Percentiles rank a stretch among this genome's conserved stretches.
These are phyloP conservation scores for Callaeas wilsoni DNA, from an alignment of 2,113 vertebrate species.

Conservation along the genomic window DNA sequence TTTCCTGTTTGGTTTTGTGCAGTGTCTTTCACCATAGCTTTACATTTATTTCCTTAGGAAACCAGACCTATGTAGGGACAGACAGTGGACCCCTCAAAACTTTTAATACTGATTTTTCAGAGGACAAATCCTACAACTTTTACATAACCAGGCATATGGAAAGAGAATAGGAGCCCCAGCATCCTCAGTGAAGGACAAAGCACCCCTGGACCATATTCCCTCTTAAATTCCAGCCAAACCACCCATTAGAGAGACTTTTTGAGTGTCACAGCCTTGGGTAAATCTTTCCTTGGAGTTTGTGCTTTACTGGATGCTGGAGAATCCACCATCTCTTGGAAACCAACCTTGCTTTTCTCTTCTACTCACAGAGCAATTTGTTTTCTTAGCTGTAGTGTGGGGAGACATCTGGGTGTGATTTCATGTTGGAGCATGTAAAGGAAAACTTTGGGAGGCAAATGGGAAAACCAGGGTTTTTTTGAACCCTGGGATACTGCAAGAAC, in stretches of 20 bases:
- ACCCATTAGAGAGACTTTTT: not conserved
- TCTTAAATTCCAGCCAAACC: not conserved
- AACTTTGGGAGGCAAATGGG: not conserved
- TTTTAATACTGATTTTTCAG: not conserved
- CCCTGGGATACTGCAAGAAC: not conserved
- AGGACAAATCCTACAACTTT: not conserved
- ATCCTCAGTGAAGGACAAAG: not conserved
- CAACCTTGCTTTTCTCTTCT: not conserved
- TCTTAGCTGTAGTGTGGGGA: not conserved
- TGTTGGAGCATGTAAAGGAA: not conserved
- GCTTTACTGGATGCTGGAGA: not conserved
- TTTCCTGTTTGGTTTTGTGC: not conserved
- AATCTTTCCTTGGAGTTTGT: not conserved
- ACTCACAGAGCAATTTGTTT: not conserved
- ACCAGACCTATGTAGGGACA: fast-evolving
- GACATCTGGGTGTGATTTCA: not conserved
- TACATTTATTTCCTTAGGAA: not conserved
- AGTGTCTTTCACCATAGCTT: not conserved
- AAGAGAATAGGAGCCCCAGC: not conserved
- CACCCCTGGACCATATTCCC: not conserved
- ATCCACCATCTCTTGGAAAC: not conserved
- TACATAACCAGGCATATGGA: not conserved
- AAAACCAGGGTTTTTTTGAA: not conserved
- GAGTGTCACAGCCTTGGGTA: not conserved
- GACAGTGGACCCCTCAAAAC: not conserved